Evolutionary conservation across 2,888 invertebrate genomes (phyloP).

Genomic region (Eudasyphora cyanicolor): DNA sequence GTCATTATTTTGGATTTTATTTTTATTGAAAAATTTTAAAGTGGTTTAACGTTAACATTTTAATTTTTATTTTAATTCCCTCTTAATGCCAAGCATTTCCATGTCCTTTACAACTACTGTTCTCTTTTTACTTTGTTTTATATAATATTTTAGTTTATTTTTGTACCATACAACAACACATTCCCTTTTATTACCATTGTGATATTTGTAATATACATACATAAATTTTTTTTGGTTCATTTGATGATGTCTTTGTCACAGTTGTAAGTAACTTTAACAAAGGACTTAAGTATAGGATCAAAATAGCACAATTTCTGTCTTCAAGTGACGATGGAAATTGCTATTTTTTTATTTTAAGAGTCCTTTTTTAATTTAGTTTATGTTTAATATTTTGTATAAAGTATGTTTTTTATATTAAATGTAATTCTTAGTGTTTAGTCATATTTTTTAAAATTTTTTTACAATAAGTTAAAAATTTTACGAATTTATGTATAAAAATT

Average conservation of each 20-base stretch:
- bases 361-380: background rate
- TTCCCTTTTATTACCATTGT: slow-evolving; percentile 45
- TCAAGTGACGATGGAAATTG: too few species aligned
- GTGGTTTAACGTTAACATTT: background rate
- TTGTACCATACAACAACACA: background rate
- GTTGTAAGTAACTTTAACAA: slow-evolving; percentile 30
- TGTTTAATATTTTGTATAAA: slow-evolving; percentile 15
- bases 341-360: too few species aligned
- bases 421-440: slow-evolving; percentile 3
- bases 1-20: background rate
- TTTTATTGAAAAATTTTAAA: slow-evolving; percentile 2
- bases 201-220: slow-evolving; percentile 54
- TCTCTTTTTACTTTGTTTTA: background rate
- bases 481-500: slow-evolving; percentile 43
- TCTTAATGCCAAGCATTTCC: slow-evolving; percentile 37
- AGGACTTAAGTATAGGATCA: background rate
- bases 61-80: slow-evolving; percentile 5
- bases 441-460: slow-evolving; percentile 6
- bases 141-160: slow-evolving; percentile 7
- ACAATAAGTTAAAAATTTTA: slow-evolving; percentile 35
- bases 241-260: too few species aligned
- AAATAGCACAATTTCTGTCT: background rate
- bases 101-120: slow-evolving; percentile 37
- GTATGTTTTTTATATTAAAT: slow-evolving; percentile 5
- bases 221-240: too few species aligned